Base-by-base conservation (phyloP, 2,888 invertebrate species). In the Polylopha cassiicola region DNA sequence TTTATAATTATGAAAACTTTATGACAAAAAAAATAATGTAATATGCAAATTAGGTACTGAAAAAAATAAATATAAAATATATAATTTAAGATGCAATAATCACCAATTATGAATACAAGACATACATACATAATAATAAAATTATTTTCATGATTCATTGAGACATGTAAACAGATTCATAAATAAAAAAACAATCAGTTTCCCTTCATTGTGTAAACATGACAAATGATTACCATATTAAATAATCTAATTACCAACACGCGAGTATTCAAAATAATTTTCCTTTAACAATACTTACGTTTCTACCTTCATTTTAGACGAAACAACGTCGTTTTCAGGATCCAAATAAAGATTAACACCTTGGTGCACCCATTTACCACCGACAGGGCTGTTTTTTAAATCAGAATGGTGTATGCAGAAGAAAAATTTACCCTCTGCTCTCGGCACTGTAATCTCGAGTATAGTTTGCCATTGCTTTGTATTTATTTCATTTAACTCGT, bases 361-460 rank as follows among this genome's bases (percentile, higher is more conserved):
- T 60, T 88, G 88, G 58, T 88, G 88, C 46, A 77, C 63, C 87
- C 88, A 88, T 42, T 60, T 62, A 4, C 73, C 74, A 36, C 64
- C 63, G 24, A 73, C 70, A 2, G 73, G 72, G 29, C 46, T 56
- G 46, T 59, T 71, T 42, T 60, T 66, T 48, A 48, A 54, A 27
- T 51, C 60, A 42, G 50, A 67, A 47, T 72, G 54, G 44, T 54
- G 72, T 45, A 71, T 60, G 65, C 75, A 86, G 58, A 76, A 80
- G 54, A 60, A 81, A 51, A 76, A 63, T 65, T 63, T 79, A 5
- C 53, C 67, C 18, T 60, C 49, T 3, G 31, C 28, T 27, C 50
- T 44, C 9, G 82, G 81, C 24, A 84, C 53, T 2, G 55, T 38
- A 8, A 84, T 53, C 51, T 79, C 72, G 0, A 80, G 22, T 47